Evolutionary conservation across 2,113 vertebrate species (phyloP).

Genomic region (Ursus arctos): DNA sequence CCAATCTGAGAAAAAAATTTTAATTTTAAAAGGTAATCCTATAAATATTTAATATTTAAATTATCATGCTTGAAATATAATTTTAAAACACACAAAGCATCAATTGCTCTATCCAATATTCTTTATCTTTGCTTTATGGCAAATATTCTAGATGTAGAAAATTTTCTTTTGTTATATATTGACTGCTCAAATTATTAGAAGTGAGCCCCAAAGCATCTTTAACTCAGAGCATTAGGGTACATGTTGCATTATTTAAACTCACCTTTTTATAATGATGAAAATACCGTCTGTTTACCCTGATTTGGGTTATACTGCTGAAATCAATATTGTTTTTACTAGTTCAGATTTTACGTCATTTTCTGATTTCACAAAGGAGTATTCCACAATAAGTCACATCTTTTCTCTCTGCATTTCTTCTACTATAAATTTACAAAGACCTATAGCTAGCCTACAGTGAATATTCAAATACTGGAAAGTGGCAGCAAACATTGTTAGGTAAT

Average conservation of each 20-base stretch:
- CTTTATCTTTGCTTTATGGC: not conserved
- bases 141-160: conserved; percentile 43
- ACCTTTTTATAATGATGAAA: conserved; percentile 6
- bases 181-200: conserved; percentile 44
- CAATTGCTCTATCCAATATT: conserved; percentile 14
- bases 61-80: conserved; percentile 48
- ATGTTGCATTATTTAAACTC: conserved; percentile 21
- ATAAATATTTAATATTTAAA: conserved; percentile 2
- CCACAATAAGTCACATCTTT: not conserved
- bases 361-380: conserved; percentile 52
- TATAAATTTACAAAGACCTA: conserved; percentile 32
- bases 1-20: not conserved
- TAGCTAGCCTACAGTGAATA: conserved; percentile 4
- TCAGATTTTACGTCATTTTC: conserved; percentile 57
- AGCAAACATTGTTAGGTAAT: conserved; percentile 45
- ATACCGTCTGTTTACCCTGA: not conserved
- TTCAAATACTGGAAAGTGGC: conserved; percentile 25
- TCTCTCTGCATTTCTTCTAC: conserved; percentile 21
- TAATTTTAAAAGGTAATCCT: conserved; percentile 36
- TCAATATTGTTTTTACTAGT: conserved; percentile 17
- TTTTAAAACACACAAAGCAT: conserved; percentile 40
- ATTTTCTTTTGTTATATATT: conserved; percentile 8
- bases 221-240: not conserved
- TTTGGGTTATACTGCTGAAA: conserved; percentile 42
- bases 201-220: conserved; percentile 6